Evolutionary conservation across 2,888 invertebrate species (phyloP), one percentile per base, ranked within the genome.

Genomic region (Sericinus montela): DNA sequence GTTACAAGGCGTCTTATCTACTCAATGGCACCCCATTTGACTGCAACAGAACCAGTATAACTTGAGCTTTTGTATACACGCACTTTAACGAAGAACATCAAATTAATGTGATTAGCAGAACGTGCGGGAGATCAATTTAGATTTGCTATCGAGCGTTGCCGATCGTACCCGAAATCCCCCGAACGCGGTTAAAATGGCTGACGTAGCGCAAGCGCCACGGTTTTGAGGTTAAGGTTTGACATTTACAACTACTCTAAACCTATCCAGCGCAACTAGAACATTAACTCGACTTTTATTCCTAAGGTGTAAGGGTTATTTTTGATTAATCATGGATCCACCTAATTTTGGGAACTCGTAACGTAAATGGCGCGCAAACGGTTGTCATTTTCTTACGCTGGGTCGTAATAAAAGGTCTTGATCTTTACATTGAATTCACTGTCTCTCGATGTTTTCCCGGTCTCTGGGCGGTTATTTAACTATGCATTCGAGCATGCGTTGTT

Each of bases 201-300:
- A 63, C 73, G 60, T 53, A n/a, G n/a, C n/a, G n/a, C n/a, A 54
- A 52, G 62, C 80, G 79, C 82, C 86, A 83, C 75, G 80, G 81
- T 86, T 87, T 87, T 84, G 84, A 88, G 87, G 87, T 88, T 84
- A 87, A 87, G 87, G 87, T 85, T 86, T 86, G 83, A 81, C 82
- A 85, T 87, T 86, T 85, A 73, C 70, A 75, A 69, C 70, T 75
- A 72, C 75, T 77, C 74, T 75, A 76, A 79, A 68, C 67, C 39
- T 19, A 32, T 30, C 40, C 58, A 62, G 58, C 56, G 34, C 36
- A 51, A 52, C 35, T 25, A 39, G 35, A 28, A 28, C 19, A 38
- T 13, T 51, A 52, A 57, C 57, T 52, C 62, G 51, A 53, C 47
- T 59, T 73, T 67, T 55, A 15, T 0, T 30, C 1, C 38, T 4